Evolutionary conservation across 2,888 invertebrate species (phyloP).

Genomic region (Achlya flavicornis): DNA sequence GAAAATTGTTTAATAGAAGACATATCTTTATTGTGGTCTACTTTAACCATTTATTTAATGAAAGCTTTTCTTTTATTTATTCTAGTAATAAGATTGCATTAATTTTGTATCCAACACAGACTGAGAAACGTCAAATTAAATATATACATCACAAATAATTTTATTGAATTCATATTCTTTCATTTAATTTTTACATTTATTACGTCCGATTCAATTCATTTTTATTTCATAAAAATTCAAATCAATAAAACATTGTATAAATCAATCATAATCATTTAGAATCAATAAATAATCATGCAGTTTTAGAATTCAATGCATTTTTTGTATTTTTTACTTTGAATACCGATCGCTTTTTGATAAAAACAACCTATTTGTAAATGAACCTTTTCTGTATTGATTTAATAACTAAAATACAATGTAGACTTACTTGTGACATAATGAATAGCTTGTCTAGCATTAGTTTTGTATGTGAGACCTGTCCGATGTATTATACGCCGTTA

Average conservation of each 20-base stretch:
- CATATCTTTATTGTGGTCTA: constrained; percentile 61
- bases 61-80: constrained; percentile 3
- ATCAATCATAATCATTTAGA: not conserved
- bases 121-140: constrained; percentile 30
- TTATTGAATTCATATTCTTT: not conserved
- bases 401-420: constrained; percentile 43
- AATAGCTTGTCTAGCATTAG: constrained; percentile 81
- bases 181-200: not conserved
- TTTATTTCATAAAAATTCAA: not conserved
- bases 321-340: not conserved
- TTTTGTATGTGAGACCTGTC: constrained; percentile 85
- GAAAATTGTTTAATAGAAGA: constrained; percentile 64
- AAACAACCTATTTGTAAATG: constrained; percentile 4
- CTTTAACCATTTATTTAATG: constrained; percentile 26
- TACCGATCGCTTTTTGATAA: constrained; percentile 5
- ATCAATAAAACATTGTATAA: not conserved
- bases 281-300: not conserved
- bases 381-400: not conserved
- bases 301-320: not conserved
- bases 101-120: constrained; percentile 25
- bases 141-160: constrained; percentile 30
- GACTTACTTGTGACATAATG: constrained; percentile 68
- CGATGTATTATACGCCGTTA: constrained; percentile 84
- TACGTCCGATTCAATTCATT: not conserved
- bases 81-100: not conserved